Base-by-base conservation (phyloP, 2,113 vertebrate species). In the Symphodus melops region DNA sequence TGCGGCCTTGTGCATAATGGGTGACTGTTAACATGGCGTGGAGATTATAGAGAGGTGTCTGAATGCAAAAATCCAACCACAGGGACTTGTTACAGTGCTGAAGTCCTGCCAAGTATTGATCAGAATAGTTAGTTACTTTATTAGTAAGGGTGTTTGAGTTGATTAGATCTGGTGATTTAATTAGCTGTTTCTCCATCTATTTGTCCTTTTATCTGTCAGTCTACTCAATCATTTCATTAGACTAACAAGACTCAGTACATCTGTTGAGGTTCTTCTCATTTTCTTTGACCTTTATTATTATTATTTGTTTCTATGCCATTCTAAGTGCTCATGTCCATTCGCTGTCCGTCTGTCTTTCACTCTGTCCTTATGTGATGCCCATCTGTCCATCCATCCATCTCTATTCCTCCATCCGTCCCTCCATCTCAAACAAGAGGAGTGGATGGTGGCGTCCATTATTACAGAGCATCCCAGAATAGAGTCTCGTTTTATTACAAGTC, bases 401-500 rank as follows among this genome's bases (percentile, higher is more conserved):
- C 62, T 25, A 48, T 77, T 80, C 72, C n/a, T 79, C 72, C 67
- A 67, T 82, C 76, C 70, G 64, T 78, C 61, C 78, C 53, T 88
- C 86, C 89, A 79, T 92, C 83, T 92, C 90, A 93, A 93, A 94
- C 94, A 95, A 93, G 93, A 93, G 90, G 91, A 92, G 90, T 91
- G 86, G 88, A 91, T 91, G 88, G 86, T 91, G 89, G 91, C 87
- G 76, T 91, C 92, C 93, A 94, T 93, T 94, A 95, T 95, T 95
- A 95, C 94, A 95, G 94, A 95, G 94, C 92, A 91, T 94, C 94
- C 93, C 92, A 94, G 92, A 95, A 95, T 95, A 95, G 94, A 86
- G 75, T 86, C 85, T 88, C 88, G 91, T 93, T 95, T 95, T 94
- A 95, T 95, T 94, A 95, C 93, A 95, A 92, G 93, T 91, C 91